These are phyloP conservation scores for Eucidaris tribuloides DNA, from an alignment of 35 echinoderm and acorn worm species.

Conservation along the genomic window DNA sequence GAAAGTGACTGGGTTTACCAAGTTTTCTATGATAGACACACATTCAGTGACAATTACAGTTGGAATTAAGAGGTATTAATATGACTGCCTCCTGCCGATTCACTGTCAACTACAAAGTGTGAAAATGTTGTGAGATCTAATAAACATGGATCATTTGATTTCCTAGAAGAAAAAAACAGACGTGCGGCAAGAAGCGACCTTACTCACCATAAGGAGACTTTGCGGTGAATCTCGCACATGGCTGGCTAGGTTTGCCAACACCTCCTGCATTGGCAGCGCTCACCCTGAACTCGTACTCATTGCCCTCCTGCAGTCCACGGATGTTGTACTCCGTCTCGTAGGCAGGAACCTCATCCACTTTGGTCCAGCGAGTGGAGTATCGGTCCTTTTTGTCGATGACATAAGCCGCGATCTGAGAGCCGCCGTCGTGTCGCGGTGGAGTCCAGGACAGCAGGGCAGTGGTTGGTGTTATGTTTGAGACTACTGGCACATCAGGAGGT, in stretches of 20 bases:
- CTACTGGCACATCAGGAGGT: constrained; percentile 43
- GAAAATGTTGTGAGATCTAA: too few species aligned
- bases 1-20: too few species aligned
- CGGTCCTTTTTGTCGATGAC: constrained; percentile 65
- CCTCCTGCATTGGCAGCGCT: constrained; percentile 64
- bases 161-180: too few species aligned
- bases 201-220: constrained; percentile 88
- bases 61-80: too few species aligned
- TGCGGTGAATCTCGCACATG: constrained; percentile 41
- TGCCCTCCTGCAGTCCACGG: constrained; percentile 42
- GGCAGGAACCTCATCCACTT: constrained; percentile 32
- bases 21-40: too few species aligned
- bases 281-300: constrained; percentile 63
- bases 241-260: constrained; percentile 33
- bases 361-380: constrained; percentile 44
- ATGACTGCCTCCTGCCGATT: too few species aligned
- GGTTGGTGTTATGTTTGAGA: constrained; percentile 49
- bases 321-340: constrained; percentile 25
- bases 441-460: constrained; percentile 41
- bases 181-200: background rate
- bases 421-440: constrained; percentile 53
- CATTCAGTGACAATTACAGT: too few species aligned
- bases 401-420: constrained; percentile 52
- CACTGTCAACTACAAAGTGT: too few species aligned
- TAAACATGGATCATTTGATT: too few species aligned